These are phyloP conservation scores for Chloromyia formosa DNA, from an alignment of 2,888 invertebrate species.

Conservation along the genomic window DNA sequence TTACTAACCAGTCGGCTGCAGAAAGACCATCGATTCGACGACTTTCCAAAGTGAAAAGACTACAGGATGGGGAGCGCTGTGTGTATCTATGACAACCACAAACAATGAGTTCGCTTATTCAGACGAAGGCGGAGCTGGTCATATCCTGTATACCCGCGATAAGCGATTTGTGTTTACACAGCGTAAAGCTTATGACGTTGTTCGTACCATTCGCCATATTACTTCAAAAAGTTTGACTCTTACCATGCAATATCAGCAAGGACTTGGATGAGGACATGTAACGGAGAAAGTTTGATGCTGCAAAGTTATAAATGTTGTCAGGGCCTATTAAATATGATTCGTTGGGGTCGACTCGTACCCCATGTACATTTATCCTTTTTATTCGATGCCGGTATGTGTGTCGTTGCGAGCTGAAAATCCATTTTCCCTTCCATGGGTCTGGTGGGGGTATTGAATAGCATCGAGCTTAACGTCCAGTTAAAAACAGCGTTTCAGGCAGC, in stretches of 20 bases:
- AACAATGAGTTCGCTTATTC: slow-evolving; percentile 53
- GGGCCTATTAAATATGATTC: no score
- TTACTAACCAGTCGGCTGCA: not conserved
- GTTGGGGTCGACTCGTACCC: no score
- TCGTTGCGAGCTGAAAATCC: no score
- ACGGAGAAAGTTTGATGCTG: no score
- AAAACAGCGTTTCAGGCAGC: no score
- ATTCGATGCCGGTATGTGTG: no score
- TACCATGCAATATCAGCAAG: no score
- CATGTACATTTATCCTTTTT: no score
- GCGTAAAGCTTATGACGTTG: slow-evolving; percentile 50
- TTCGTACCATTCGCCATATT: slow-evolving; percentile 35
- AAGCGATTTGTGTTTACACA: slow-evolving; percentile 54
- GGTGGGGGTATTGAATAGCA: no score
- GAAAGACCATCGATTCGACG: slow-evolving; percentile 8
- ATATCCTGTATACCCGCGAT: slow-evolving; percentile 51
- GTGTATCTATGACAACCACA: slow-evolving; percentile 54
- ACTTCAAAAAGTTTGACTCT: slow-evolving; percentile 8
- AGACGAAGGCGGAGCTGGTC: slow-evolving; percentile 52
- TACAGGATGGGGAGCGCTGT: not conserved
- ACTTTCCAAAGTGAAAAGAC: not conserved
- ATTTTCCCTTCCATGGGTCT: no score
- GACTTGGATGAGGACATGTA: not conserved
- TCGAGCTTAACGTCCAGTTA: no score
- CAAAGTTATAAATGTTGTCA: no score